Percentiles rank a stretch among this genome's conserved stretches.
Evolutionary conservation across 2,113 vertebrate genomes (phyloP).

Genomic region (Anguilla japonica): DNA sequence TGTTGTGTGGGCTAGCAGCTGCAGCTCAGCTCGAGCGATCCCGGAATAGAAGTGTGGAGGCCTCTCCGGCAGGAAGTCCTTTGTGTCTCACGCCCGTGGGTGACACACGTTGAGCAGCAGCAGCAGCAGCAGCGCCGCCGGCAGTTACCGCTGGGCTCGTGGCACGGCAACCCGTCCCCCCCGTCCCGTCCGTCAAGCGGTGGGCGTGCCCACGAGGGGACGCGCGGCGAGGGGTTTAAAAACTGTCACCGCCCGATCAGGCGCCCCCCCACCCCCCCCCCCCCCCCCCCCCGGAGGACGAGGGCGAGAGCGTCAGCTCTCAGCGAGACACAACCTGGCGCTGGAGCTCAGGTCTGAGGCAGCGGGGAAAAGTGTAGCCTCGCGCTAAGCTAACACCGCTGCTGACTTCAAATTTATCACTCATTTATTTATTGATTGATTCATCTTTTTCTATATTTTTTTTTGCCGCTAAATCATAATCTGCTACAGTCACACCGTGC

Average conservation of each 20-base stretch:
- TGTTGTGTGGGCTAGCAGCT: not conserved
- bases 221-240: not conserved
- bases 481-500: no score
- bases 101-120: not conserved
- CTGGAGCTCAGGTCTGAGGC: not conserved
- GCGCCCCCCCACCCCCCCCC: no score
- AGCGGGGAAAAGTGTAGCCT: not conserved
- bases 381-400: not conserved
- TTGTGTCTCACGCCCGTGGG: not conserved
- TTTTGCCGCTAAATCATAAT: no score
- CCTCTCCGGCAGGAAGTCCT: not conserved
- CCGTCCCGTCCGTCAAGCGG: not conserved
- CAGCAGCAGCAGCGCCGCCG: not conserved
- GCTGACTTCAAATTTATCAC: no score
- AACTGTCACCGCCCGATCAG: not conserved
- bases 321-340: not conserved
- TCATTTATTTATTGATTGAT: no score
- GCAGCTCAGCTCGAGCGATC: not conserved
- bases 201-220: not conserved
- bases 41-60: not conserved
- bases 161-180: not conserved
- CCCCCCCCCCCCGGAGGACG: not conserved
- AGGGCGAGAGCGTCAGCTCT: not conserved
- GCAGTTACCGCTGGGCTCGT: not conserved
- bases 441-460: not conserved